Evolutionary conservation across 1,140 invertebrate species (phyloP).

Genomic region (Drosophila albomicans): DNA sequence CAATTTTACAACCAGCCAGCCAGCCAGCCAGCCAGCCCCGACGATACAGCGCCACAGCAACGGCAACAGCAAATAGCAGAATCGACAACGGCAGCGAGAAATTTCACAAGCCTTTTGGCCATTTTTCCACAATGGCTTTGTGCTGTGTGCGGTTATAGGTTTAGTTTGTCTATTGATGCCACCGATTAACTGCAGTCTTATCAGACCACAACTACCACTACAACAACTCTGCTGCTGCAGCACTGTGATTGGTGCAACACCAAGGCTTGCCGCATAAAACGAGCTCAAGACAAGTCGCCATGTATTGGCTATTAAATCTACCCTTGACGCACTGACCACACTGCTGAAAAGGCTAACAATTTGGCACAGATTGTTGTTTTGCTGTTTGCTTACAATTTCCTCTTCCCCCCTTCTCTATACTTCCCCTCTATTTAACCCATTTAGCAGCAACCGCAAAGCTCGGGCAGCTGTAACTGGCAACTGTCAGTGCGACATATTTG

Average conservation of each 20-base stretch:
- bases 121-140: constrained; percentile 56
- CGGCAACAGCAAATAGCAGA: constrained; percentile 25
- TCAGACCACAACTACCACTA: constrained; percentile 1
- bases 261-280: constrained; percentile 2
- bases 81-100: constrained; percentile 46
- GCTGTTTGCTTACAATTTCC: constrained; percentile 21
- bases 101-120: constrained; percentile 79
- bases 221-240: background rate
- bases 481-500: constrained; percentile 66
- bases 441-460: constrained; percentile 27
- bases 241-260: constrained; percentile 12
- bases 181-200: constrained; percentile 20
- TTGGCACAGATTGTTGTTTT: constrained; percentile 30
- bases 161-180: constrained; percentile 48
- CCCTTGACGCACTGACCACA: constrained; percentile 35
- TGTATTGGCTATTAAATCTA: constrained; percentile 9
- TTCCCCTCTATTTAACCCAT: background rate
- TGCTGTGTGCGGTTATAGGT: constrained; percentile 52
- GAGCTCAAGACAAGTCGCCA: constrained; percentile 8
- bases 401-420: background rate
- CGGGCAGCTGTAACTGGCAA: constrained; percentile 43
- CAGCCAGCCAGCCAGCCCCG: background rate
- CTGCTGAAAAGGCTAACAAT: constrained; percentile 15
- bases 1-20: constrained; percentile 63
- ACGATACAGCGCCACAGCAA: constrained; percentile 16